Conservation (phyloP, 2,113 vertebrate genomes). For the Scartelaos histophorus region DNA sequence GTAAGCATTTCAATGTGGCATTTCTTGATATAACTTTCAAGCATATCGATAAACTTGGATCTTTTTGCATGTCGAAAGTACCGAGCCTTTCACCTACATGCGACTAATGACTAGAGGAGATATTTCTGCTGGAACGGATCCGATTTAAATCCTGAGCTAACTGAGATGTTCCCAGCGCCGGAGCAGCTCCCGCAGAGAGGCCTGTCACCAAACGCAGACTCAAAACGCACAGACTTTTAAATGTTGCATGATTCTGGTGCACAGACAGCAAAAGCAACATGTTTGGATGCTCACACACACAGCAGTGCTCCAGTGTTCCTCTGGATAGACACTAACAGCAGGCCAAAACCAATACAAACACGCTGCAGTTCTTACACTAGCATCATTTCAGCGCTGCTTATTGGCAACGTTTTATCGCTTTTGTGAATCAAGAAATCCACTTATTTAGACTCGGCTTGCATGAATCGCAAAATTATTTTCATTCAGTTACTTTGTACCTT, state of each 20-base stretch:
- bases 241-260: slow-evolving; percentile 6
- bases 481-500: too few relatives aligned
- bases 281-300: slow-evolving; percentile 8
- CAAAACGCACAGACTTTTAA: slow-evolving; percentile 16
- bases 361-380: background rate
- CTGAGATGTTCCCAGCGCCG: background rate
- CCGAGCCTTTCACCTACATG: slow-evolving; percentile 8
- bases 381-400: background rate
- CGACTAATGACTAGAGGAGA: slow-evolving; percentile 13
- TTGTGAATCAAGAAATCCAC: background rate
- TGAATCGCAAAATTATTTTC: too few relatives aligned
- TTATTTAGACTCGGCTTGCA: background rate
- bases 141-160: slow-evolving; percentile 7
- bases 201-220: slow-evolving; percentile 4
- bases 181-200: background rate
- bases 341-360: background rate
- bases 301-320: background rate
- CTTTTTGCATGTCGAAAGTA: slow-evolving; percentile 4
- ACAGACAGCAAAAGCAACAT: background rate
- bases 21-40: slow-evolving; percentile 7
- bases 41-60: slow-evolving; percentile 20
- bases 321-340: slow-evolving; percentile 15
- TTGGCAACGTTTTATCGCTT: background rate
- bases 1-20: background rate
- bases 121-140: background rate